Evolutionary conservation across 2,113 vertebrate genomes (phyloP), one percentile per base, ranked within the genome.

Genomic region (Cairina moschata): DNA sequence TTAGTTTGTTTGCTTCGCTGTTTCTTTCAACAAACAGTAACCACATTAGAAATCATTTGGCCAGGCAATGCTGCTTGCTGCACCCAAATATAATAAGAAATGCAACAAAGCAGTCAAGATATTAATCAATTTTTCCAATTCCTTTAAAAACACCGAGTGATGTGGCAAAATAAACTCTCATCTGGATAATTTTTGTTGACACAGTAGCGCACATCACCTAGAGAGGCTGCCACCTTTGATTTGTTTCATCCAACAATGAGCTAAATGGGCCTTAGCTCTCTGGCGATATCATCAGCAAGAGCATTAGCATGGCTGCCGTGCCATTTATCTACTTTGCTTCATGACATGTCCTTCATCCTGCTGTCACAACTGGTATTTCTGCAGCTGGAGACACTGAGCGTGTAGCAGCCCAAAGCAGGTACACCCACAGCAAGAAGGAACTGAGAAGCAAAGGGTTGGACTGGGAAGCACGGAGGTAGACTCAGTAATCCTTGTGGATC

Each of bases 351-450:
- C 88, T 94, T 86, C 13, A 0, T 88, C 86, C 62, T 48, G 32
- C 93, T 96, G 95, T 94, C 95, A 96, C 66, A 86, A 48, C 18
- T 86, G 56, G 82, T 93, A 73, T 66, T 88, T 68, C 92, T 91
- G 73, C 58, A 79, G 58, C 29, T 75, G 58, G 26, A 86, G 76
- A 96, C 86, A 44, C 52, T 91, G 17, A 83, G 42, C n/a, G n/a
- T 1, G 0, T 10, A 62, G 72, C 58, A 77, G 40, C 65, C 76
- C 83, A 56, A 29, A 81, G 60, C 46, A 91, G 76, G n/a, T 34
- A 46, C 34, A 42, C 4, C 23, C 23, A 7, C 42, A 40, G 65
- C 13, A 31, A n/a, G 34, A 60, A 11, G 32, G 17, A 65, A 40
- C 3, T 4, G 12, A 29, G 10, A 88, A 63, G 17, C 36, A 63